phyloP scores from a whole-genome alignment of 2,797 vertebrate genomes.

The Poecilia gillii region DNA sequence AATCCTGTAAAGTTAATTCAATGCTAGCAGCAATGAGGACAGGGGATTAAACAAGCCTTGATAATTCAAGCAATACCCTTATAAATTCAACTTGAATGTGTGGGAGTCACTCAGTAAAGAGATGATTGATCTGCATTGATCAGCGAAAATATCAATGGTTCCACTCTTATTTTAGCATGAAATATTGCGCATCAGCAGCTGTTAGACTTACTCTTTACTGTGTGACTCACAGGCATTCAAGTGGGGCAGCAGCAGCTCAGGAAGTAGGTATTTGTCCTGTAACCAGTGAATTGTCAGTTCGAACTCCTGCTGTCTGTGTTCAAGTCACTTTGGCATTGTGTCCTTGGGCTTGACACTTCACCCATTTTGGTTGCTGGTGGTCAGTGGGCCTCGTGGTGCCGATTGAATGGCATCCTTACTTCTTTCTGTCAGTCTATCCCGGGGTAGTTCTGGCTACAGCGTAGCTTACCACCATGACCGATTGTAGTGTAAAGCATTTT shows the following conservation, averaged over 20 bases:
- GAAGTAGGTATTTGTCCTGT: too few relatives aligned
- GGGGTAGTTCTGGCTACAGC: neutral
- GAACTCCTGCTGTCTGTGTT: too few relatives aligned
- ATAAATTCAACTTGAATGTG: constrained; percentile 20
- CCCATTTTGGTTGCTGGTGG: too few relatives aligned
- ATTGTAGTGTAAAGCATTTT: neutral
- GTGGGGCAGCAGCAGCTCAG: too few relatives aligned
- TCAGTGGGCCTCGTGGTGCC: too few relatives aligned
- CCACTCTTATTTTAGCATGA: constrained; percentile 10
- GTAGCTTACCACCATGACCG: neutral
- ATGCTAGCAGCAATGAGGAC: constrained; percentile 7
- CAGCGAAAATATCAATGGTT: constrained; percentile 6
- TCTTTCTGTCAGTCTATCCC: neutral
- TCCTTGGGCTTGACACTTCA: too few relatives aligned
- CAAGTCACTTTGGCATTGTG: too few relatives aligned
- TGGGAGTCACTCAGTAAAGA: constrained; percentile 17
- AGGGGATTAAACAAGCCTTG: constrained; percentile 4
- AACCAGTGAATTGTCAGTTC: too few relatives aligned
- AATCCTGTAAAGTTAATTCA: constrained; percentile 10
- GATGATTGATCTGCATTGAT: constrained; percentile 16
- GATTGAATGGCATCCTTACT: neutral
- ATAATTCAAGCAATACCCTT: constrained; percentile 20
- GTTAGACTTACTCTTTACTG: neutral
- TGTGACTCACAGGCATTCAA: too few relatives aligned
- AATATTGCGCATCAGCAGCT: constrained; percentile 11